Conservation (phyloP, 2,113 vertebrate genomes). For the Lasiurus cinereus region DNA sequence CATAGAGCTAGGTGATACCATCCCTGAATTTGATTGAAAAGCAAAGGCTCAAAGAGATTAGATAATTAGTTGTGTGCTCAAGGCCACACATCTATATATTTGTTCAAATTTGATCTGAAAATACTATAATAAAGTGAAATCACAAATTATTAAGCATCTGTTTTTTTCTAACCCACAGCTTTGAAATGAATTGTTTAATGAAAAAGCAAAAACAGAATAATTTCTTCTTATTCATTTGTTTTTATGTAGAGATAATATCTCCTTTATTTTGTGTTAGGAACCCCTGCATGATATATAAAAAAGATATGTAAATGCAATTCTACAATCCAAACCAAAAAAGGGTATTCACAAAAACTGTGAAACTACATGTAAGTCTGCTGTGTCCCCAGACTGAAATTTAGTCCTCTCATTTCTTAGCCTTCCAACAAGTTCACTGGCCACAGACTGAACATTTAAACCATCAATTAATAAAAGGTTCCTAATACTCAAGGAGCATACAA, state of each 20-base stretch:
- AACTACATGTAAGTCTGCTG: background rate
- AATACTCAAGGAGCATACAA: background rate
- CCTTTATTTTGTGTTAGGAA: conserved; percentile 27
- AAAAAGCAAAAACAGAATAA: background rate
- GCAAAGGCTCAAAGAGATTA: conserved; percentile 13
- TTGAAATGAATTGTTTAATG: conserved; percentile 33
- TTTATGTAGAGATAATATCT: conserved; percentile 12
- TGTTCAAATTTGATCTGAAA: conserved; percentile 32
- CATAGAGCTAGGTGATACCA: background rate
- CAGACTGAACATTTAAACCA: background rate
- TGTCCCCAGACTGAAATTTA: background rate
- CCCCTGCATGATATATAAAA: background rate
- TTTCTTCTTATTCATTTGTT: conserved; percentile 1
- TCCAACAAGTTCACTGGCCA: background rate
- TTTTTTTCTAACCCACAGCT: background rate
- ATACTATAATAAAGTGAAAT: background rate
- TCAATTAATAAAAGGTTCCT: background rate
- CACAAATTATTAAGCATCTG: conserved; percentile 28
- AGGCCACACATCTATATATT: background rate
- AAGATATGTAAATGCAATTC: background rate
- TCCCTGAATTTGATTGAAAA: conserved; percentile 1
- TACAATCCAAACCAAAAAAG: background rate
- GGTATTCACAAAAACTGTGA: background rate
- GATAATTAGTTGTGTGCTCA: conserved; percentile 14
- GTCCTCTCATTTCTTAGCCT: background rate